Evolutionary conservation across 2,113 vertebrate species (phyloP).

Genomic region (Petrocephalus microphthalmus): DNA sequence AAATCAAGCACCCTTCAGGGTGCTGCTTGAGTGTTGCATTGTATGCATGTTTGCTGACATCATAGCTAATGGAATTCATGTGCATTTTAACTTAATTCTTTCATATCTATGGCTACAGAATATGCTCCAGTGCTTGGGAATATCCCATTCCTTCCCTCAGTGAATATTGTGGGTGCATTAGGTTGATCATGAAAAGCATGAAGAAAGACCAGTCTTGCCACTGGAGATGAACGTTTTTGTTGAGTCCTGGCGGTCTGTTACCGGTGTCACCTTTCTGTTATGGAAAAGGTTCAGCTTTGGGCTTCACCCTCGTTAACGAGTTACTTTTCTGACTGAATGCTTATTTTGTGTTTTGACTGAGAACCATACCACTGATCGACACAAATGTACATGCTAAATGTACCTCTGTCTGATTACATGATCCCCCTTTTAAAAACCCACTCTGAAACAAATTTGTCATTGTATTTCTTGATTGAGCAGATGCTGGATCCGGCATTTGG

Average conservation of each 20-base stretch:
- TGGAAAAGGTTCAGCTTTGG: not conserved
- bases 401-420: not conserved
- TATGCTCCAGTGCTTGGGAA: not conserved
- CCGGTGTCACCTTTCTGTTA: not conserved
- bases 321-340: not conserved
- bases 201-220: conserved; percentile 1
- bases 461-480: not conserved
- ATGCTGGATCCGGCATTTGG: not conserved
- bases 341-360: not conserved
- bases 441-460: not conserved
- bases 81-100: not conserved
- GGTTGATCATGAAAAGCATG: not conserved
- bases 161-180: not conserved
- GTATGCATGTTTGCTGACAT: not conserved
- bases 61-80: not conserved
- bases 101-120: not conserved
- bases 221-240: not conserved
- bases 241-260: not conserved
- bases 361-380: not conserved
- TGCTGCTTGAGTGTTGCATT: not conserved
- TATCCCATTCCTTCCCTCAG: not conserved
- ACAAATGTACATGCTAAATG: not conserved
- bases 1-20: not conserved
- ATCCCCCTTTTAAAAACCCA: not conserved
- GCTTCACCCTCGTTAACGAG: not conserved